Evolutionary conservation across 2,888 invertebrate species (phyloP).

Genomic region (Abscondita cerata): DNA sequence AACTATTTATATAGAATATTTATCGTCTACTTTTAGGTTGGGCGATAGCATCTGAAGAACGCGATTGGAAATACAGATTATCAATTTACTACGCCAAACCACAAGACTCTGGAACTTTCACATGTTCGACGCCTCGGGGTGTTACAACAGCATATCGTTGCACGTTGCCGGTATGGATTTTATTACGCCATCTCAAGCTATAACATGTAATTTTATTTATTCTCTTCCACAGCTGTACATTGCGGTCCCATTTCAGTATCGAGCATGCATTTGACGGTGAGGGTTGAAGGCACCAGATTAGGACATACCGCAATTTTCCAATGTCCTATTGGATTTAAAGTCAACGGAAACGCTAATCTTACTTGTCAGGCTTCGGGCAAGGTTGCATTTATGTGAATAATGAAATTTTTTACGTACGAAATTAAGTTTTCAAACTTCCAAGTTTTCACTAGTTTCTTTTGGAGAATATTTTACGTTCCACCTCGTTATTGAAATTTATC

Average conservation of each 20-base stretch:
- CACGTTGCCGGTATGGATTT: constrained; percentile 76
- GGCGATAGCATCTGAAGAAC: constrained; percentile 76
- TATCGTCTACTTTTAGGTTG: constrained; percentile 62
- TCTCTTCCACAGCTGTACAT: constrained; percentile 62
- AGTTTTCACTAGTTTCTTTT: background rate
- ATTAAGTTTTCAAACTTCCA: background rate
- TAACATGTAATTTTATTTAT: too few relatives aligned
- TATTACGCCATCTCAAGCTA: too few relatives aligned
- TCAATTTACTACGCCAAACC: constrained; percentile 82
- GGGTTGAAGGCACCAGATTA: constrained; percentile 78
- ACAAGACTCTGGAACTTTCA: constrained; percentile 85
- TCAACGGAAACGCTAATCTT: constrained; percentile 78
- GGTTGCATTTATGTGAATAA: background rate
- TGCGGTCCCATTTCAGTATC: constrained; percentile 70
- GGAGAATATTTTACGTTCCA: background rate
- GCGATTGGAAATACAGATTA: constrained; percentile 81
- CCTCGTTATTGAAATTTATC: constrained; percentile 16
- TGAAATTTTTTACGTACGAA: background rate
- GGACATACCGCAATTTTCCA: constrained; percentile 79
- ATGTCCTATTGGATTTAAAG: constrained; percentile 81
- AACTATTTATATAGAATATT: constrained; percentile 12
- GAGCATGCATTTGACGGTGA: constrained; percentile 69
- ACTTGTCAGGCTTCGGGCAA: constrained; percentile 83
- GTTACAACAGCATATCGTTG: constrained; percentile 75
- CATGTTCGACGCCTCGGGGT: constrained; percentile 82